Evolutionary conservation across 2,797 vertebrate genomes (phyloP).

Genomic region (Rhodeus uyekii): DNA sequence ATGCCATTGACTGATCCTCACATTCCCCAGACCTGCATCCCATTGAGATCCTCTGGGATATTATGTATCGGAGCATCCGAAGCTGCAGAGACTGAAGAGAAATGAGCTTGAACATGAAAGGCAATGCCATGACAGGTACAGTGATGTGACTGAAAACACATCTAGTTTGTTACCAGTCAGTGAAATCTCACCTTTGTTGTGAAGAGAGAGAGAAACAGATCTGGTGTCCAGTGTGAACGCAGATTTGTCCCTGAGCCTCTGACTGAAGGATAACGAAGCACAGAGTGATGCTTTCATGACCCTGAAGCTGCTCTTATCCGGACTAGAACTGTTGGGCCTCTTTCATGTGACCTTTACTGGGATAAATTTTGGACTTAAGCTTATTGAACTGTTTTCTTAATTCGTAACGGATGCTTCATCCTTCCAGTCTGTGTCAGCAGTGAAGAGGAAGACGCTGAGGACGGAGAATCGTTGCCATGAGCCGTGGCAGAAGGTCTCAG

Average conservation of each 20-base stretch:
- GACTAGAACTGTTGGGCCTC: conserved; percentile 32
- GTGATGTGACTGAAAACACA: not conserved
- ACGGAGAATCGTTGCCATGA: not conserved
- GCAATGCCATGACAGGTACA: too few relatives aligned
- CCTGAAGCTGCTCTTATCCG: conserved; percentile 51
- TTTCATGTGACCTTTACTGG: conserved; percentile 58
- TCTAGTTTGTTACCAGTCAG: not conserved
- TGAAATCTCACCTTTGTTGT: not conserved
- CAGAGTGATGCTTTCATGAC: conserved; percentile 52
- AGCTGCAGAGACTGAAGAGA: too few relatives aligned
- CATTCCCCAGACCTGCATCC: too few relatives aligned
- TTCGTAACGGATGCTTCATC: conserved; percentile 24
- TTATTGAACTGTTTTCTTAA: conserved; percentile 58
- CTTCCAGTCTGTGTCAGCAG: conserved; percentile 26
- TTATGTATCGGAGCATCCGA: too few relatives aligned
- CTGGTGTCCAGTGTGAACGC: conserved; percentile 8
- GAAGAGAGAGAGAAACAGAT: conserved; percentile 2
- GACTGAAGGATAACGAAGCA: conserved; percentile 37
- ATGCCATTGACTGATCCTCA: too few relatives aligned
- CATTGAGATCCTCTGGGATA: too few relatives aligned
- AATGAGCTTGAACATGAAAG: too few relatives aligned
- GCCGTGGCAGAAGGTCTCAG: conserved; percentile 63
- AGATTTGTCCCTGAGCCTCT: conserved; percentile 12
- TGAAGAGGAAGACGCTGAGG: conserved; percentile 12
- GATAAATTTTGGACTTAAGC: conserved; percentile 58